Percentiles rank a stretch among this genome's conserved stretches.
These are phyloP conservation scores for Holacanthella duospinosa DNA, from an alignment of 2,888 invertebrate species.

Conservation along the genomic window DNA sequence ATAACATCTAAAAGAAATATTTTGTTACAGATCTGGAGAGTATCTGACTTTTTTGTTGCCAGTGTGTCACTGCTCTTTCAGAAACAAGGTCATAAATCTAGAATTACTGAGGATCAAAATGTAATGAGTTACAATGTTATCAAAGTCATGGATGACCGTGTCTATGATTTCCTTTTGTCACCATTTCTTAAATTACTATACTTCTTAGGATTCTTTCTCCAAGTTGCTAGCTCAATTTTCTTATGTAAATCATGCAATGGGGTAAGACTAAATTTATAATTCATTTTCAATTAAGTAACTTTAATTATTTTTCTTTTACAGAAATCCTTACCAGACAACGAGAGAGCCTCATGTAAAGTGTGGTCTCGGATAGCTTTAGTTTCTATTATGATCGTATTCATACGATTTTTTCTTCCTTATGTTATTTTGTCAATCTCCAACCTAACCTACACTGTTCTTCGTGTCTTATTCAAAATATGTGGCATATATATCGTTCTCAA, in stretches of 20 bases:
- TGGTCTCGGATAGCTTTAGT: background rate
- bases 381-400: background rate
- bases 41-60: background rate
- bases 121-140: background rate
- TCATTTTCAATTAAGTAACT: background rate
- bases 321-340: constrained; percentile 1
- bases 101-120: background rate
- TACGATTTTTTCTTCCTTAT: constrained; percentile 1
- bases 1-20: too few species aligned
- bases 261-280: background rate
- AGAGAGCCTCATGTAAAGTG: background rate
- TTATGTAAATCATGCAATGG: background rate
- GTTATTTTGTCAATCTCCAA: background rate
- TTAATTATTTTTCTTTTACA: background rate
- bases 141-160: background rate
- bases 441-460: background rate
- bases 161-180: background rate
- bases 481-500: background rate
- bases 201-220: constrained; percentile 6
- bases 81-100: background rate
- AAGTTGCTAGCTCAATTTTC: constrained; percentile 4
- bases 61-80: background rate
- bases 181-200: background rate
- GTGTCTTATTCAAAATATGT: background rate
- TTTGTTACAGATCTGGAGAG: background rate